Evolutionary conservation across 1,140 invertebrate genomes (phyloP).

Genomic region (Laupala kohalensis): DNA sequence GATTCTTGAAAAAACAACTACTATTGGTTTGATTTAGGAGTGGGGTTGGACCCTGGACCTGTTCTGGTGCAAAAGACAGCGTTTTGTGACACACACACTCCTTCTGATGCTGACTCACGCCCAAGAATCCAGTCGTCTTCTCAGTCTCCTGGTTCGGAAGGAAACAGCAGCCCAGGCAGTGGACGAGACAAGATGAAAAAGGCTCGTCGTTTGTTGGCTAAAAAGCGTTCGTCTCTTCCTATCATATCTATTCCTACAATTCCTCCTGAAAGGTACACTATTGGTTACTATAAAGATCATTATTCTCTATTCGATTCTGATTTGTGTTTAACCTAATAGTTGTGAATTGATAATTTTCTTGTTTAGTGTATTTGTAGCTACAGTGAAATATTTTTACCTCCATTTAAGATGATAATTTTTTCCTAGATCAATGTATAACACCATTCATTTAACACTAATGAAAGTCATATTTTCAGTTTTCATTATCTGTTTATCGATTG

Average conservation of each 20-base stretch:
- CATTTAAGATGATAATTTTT: too few species aligned
- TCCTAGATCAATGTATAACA: too few species aligned
- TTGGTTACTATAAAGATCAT: neutral
- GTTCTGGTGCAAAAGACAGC: slow-evolving; percentile 85
- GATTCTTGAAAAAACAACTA: too few species aligned
- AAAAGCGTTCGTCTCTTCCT: slow-evolving; percentile 78
- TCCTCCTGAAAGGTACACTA: slow-evolving; percentile 56
- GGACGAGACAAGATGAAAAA: slow-evolving; percentile 51
- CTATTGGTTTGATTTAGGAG: too few species aligned
- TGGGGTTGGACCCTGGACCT: slow-evolving; percentile 40
- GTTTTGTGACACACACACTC: slow-evolving; percentile 89
- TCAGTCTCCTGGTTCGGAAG: slow-evolving; percentile 27
- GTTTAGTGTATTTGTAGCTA: too few species aligned
- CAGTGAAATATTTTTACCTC: too few species aligned
- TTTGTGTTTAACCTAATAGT: neutral
- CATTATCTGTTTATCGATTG: too few species aligned
- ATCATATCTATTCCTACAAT: slow-evolving; percentile 90
- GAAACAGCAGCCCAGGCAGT: neutral
- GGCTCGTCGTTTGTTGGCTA: slow-evolving; percentile 60
- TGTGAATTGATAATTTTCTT: neutral
- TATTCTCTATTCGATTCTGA: too few species aligned
- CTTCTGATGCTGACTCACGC: slow-evolving; percentile 48
- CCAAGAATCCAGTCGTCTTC: slow-evolving; percentile 8
- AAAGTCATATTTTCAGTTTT: too few species aligned
- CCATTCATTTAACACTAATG: too few species aligned